Base-by-base conservation (phyloP, 2,797 vertebrate species). In the Aselliscus stoliczkanus region DNA sequence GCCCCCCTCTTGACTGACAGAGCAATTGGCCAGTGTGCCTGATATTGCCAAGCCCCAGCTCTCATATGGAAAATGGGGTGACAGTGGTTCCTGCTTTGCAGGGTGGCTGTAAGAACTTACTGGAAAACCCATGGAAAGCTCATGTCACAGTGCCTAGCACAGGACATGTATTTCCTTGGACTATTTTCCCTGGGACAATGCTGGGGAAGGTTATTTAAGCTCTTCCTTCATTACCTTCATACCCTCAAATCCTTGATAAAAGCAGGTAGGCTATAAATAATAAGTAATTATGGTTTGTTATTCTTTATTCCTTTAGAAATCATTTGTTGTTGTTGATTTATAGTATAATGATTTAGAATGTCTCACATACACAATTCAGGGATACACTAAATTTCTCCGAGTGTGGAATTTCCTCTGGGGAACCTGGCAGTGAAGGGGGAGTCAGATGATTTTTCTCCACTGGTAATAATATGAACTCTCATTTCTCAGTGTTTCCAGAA, bases 271-370 rank as follows among this genome's bases (percentile, higher is more conserved):
- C 76, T 93, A 75, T 93, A 96, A 94, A 83, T 89, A 91, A 86
- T 76, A 81, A 93, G 65, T 96, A 81, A 93, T 90, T 90, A 58
- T 80, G 56, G 69, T 60, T 79, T 90, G n/a, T 94, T 72, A 29
- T 65, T 86, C 37, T 80, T 94, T 92, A 39, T 89, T 96, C 92
- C 44, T 58, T 79, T 87, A 75, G 72, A 88, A 83, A 82, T 31
- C 47, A 70, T 89, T 79, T 83, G 65, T 64, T 50, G 27, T 23
- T 82, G 20, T 72, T 89, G 34, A 80, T 84, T 91, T 94, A 67
- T 84, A 80, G 14, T 64, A 27, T 39, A 34, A 15, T 82, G 64
- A 60, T 88, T 81, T 73, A 42, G 65, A 88, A 56, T 58, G 82
- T 5, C 29, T 76, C 31, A 62, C 39, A 47, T 27, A 75, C 1